These are phyloP conservation scores for Sebastes nivosus DNA, from an alignment of 2,797 vertebrate genomes.

Conservation along the genomic window DNA sequence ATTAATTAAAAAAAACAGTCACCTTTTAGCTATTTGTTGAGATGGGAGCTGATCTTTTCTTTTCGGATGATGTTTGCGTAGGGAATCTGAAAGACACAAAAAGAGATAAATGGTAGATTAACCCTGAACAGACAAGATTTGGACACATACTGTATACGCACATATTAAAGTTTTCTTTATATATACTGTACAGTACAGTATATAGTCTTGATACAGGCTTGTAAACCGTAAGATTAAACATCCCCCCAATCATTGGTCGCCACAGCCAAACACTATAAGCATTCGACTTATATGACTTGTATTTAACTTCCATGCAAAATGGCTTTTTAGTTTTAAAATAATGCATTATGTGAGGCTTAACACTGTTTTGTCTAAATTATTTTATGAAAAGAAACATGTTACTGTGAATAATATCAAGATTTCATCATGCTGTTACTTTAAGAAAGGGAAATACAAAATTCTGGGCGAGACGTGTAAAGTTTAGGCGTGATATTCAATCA, in stretches of 20 bases:
- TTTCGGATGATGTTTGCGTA: conserved; percentile 98
- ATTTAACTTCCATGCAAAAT: neutral
- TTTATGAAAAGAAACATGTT: neutral
- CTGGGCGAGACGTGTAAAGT: neutral
- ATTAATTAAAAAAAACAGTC: conserved; percentile 32
- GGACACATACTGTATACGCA: neutral
- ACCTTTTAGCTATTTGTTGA: conserved; percentile 95
- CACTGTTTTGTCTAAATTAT: neutral
- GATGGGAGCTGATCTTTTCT: conserved; percentile 94
- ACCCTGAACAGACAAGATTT: neutral
- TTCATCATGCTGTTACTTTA: neutral
- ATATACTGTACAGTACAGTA: neutral
- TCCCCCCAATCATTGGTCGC: neutral
- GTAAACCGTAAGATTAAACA: neutral
- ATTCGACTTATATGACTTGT: neutral
- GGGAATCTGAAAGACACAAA: conserved; percentile 89
- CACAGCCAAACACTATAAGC: neutral
- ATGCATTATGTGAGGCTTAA: neutral
- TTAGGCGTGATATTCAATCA: neutral
- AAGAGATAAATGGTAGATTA: neutral
- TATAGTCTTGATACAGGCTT: neutral
- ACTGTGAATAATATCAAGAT: neutral
- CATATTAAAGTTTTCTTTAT: neutral
- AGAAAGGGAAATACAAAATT: neutral
- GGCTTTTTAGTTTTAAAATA: neutral